phyloP scores from a whole-genome alignment of 2,888 invertebrate species.

The Spatulosminthurus flaviceps region DNA sequence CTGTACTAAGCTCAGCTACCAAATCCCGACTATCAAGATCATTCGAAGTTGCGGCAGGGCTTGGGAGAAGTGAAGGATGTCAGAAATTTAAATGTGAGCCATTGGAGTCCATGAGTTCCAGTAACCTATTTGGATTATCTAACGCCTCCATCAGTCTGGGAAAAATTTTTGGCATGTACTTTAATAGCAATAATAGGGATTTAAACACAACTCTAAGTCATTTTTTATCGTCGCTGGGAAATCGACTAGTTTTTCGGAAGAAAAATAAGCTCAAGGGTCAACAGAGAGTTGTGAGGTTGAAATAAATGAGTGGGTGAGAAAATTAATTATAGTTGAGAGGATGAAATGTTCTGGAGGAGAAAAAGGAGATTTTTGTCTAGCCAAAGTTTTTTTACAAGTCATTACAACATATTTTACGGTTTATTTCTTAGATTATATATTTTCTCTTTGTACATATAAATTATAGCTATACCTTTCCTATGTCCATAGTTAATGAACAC shows the following conservation, averaged over 20 bases:
- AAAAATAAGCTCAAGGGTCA: background rate
- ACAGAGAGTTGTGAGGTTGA: background rate
- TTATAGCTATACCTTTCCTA: too few relatives aligned
- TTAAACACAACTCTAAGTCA: background rate
- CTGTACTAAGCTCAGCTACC: background rate
- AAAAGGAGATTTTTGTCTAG: too few relatives aligned
- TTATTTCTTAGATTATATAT: too few relatives aligned
- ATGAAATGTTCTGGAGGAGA: too few relatives aligned
- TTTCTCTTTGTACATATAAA: too few relatives aligned
- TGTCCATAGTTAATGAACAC: too few relatives aligned
- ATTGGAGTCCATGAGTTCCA: background rate
- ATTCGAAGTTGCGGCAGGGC: background rate
- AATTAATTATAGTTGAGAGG: too few relatives aligned
- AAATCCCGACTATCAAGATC: background rate
- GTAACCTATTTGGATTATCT: background rate
- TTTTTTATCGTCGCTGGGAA: too few relatives aligned
- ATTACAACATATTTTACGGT: too few relatives aligned
- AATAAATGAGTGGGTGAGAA: background rate
- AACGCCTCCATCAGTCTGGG: background rate
- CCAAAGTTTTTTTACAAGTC: too few relatives aligned
- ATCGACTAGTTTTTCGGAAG: background rate
- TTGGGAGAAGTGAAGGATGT: slow-evolving; percentile 8
- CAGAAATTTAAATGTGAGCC: background rate
- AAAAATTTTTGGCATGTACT: background rate
- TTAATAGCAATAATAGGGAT: too few relatives aligned